A percentile compares a stretch with the other conserved stretches of the same genome.
Conservation (phyloP, 2,888 invertebrate genomes). For the Epsilonema sp. region DNA sequence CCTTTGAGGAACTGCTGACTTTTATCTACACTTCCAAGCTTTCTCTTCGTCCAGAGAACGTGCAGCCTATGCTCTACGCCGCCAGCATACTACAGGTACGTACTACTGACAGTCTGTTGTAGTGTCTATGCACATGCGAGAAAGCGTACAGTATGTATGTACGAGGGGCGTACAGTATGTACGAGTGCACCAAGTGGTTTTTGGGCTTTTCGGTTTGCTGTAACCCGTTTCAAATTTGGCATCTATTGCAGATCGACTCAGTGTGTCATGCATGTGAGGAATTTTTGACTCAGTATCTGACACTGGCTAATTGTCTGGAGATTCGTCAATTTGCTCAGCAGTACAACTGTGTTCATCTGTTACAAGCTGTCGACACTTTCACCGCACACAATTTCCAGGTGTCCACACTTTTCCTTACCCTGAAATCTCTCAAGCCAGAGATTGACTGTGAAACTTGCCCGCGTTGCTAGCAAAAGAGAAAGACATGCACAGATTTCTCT, state of each 20-base stretch:
- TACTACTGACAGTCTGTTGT: too few species aligned
- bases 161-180: too few species aligned
- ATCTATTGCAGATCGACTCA: slow-evolving; percentile 32
- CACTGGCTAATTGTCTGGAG: slow-evolving; percentile 32
- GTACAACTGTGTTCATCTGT: slow-evolving; percentile 22
- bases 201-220: too few species aligned
- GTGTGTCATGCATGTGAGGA: slow-evolving; percentile 33
- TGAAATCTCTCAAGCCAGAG: too few species aligned
- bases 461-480: too few species aligned
- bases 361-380: slow-evolving; percentile 16
- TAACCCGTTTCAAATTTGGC: too few species aligned
- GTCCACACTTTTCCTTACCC: too few species aligned
- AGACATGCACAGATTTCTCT: too few species aligned
- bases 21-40: slow-evolving; percentile 35
- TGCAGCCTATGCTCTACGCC: slow-evolving; percentile 34
- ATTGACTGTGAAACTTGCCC: too few species aligned
- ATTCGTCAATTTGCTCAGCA: slow-evolving; percentile 34
- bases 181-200: too few species aligned
- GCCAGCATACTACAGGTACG: slow-evolving; percentile 34
- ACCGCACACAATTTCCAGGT: slow-evolving; percentile 17
- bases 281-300: slow-evolving; percentile 33
- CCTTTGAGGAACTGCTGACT: slow-evolving; percentile 29
- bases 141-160: too few species aligned
- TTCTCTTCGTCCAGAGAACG: slow-evolving; percentile 30
- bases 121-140: too few species aligned